These are phyloP conservation scores for Apteryx mantelli DNA, from an alignment of 2,113 vertebrate genomes.

Conservation along the genomic window DNA sequence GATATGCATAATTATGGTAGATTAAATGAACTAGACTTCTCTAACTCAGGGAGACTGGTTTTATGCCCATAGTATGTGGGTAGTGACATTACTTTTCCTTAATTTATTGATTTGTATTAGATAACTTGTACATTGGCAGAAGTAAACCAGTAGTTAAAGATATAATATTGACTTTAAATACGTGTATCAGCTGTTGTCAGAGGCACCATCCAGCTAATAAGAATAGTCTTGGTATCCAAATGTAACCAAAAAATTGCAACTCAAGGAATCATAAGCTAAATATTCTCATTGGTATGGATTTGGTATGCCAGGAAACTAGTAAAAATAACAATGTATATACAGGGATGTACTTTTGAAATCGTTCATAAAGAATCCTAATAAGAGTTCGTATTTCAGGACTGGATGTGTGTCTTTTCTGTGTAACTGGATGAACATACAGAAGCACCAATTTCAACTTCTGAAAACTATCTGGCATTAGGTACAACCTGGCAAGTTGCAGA, in stretches of 20 bases:
- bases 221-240: not conserved
- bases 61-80: not conserved
- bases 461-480: not conserved
- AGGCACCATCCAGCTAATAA: not conserved
- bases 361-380: not conserved
- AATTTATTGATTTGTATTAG: not conserved
- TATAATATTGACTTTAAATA: not conserved
- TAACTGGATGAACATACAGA: not conserved
- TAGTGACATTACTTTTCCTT: not conserved
- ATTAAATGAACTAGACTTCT: not conserved
- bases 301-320: not conserved
- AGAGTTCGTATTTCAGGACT: not conserved
- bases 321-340: not conserved
- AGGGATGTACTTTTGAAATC: not conserved
- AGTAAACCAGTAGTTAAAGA: not conserved
- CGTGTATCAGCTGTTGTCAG: not conserved
- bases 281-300: not conserved
- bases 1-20: not conserved
- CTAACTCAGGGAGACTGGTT: not conserved
- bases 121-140: not conserved
- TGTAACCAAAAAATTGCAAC: not conserved
- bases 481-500: not conserved
- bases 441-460: not conserved
- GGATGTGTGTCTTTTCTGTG: not conserved
- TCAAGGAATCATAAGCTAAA: not conserved